Base-by-base conservation (phyloP, 2,113 vertebrate species). In the Mohoua ochrocephala region DNA sequence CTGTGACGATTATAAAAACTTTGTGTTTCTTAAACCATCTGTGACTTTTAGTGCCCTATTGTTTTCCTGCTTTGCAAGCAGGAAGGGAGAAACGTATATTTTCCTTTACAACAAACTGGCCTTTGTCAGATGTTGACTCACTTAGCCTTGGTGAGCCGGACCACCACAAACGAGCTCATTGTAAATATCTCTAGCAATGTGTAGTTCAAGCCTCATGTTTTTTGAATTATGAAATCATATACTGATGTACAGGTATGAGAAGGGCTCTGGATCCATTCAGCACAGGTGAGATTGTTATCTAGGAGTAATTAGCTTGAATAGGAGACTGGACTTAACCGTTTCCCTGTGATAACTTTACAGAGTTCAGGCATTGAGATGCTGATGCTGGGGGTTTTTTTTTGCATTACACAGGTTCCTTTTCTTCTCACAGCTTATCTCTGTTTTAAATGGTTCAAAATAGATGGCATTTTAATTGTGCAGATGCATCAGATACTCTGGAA, bases 391-490 rank as follows among this genome's bases (percentile, higher is more conserved):
- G 0, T 7, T 76, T 79, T 76, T 79, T 84, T 87, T 86, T 27
- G 18, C 81, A 50, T 76, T 76, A 65, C 65, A 47, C 67, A 63
- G 84, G 56, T 92, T 97, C 35, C 49, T 83, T 92, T 93, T 82
- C 67, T 89, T 95, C 93, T 86, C 61, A 35, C 47, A 89, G 49
- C n/a, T 95, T 93, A 60, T 90, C 87, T 90, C 52, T 74, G n/a
- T 67, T 82, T 94, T 83, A 93, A 95, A 87, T 84, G 60, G 56
- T 77, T 97, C 73, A 53, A 63, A 94, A 74, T 82, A 92, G 63
- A 93, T 95, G 95, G 78, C 82, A 94, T 97, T 97, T 97, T 97
- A 97, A 95, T 95, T 91, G 84, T 87, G 37, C 28, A 90, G 95
- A 73, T 91, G 75, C 33, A 67, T 90, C 76, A 93, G 91, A 88